Base-by-base conservation (phyloP, 2,797 vertebrate genomes). In the Coregonus suidteri region DNA sequence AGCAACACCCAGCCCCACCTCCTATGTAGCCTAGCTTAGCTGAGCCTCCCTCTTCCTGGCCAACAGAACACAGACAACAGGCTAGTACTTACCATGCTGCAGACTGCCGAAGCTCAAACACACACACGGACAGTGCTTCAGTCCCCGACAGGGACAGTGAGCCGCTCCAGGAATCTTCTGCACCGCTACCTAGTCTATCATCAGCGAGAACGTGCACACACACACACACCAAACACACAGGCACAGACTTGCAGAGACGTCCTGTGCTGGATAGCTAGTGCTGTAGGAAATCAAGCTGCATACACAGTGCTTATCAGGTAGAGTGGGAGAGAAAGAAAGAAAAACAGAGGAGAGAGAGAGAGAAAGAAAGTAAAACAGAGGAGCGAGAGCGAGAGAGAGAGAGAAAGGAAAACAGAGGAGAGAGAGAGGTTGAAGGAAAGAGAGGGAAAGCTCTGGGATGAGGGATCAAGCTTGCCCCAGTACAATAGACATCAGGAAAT, bases 81-180 rank as follows among this genome's bases (percentile, higher is more conserved):
- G 82, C 78, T 82, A 51, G 71, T 76, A 87, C 91, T 89, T 88
- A 92, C 89, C 91, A 91, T 91, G 81, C 84, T 84, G 86, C 82
- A 84, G 86, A 88, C 78, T 72, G 77, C 41, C 41, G 9, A 47
- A 47, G 9, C 9, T 11, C 9, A 47, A 5, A 37, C 41, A 47
- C 7, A 7, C 37, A 47, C 41, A 47, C 41, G 11, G 41, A 47
- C 9, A 47, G 41, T 11, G 41, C 9, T 47, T 47, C 41, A 13
- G 41, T 47, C 41, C 9, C 79, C 56, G 75, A 87, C 71, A 80
- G 77, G 20, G 65, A 79, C 71, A 0, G 71, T 3, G 9, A 82
- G 77, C 79, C 67, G 73, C 84, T 84, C 66, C 79, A 54, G 79
- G 79, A 77, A 83, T 72, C 78, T 75, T 79, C 71, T 56, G 73